Conservation (phyloP, 2,797 vertebrate species). For the Oreonectes daqikongensis region DNA sequence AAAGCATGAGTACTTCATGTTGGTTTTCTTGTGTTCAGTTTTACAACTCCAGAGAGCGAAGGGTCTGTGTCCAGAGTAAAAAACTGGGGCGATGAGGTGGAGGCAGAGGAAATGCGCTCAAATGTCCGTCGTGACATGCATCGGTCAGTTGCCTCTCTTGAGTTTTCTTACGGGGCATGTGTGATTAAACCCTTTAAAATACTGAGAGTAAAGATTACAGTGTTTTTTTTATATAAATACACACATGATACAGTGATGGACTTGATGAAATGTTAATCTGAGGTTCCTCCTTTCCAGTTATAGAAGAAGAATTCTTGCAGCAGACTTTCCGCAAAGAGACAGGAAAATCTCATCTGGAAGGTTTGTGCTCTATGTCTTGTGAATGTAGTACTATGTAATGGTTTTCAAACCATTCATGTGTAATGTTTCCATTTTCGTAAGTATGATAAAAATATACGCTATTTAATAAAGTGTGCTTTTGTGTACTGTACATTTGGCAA, state of each 20-base stretch:
- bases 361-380: slow-evolving; percentile 64
- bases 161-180: not conserved
- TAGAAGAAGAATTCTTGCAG: slow-evolving; percentile 89
- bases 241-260: too few species aligned
- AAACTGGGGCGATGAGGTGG: slow-evolving; percentile 84
- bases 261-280: not conserved
- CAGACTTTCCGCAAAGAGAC: slow-evolving; percentile 84
- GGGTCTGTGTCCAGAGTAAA: slow-evolving; percentile 74
- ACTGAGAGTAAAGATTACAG: not conserved
- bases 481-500: too few species aligned
- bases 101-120: slow-evolving; percentile 82
- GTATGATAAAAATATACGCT: too few species aligned
- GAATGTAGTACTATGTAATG: too few species aligned
- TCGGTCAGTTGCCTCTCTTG: slow-evolving; percentile 67
- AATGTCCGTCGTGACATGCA: slow-evolving; percentile 80
- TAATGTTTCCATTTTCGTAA: too few species aligned
- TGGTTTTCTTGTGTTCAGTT: slow-evolving; percentile 67
- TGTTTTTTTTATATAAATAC: too few species aligned
- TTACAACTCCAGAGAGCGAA: slow-evolving; percentile 85
- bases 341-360: slow-evolving; percentile 87
- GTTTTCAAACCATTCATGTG: too few species aligned
- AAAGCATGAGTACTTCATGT: not conserved
- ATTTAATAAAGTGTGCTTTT: too few species aligned
- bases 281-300: slow-evolving; percentile 75
- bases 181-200: not conserved